Base-by-base conservation (phyloP, 2,888 invertebrate species). In the Sceliomorpha sp. region DNA sequence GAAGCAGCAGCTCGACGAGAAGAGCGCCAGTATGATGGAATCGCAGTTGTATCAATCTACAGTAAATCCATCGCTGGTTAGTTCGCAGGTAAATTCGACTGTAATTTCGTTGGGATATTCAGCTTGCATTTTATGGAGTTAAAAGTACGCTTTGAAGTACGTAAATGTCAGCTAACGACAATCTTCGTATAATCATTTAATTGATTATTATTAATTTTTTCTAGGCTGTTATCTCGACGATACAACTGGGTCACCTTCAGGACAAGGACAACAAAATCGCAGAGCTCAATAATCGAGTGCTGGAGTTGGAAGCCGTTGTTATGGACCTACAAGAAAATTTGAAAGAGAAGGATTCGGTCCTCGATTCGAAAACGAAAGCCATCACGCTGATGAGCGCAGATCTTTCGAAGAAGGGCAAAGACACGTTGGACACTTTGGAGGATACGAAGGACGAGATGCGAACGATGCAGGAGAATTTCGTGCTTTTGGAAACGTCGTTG, bases 281-380 rank as follows among this genome's bases (percentile, higher is more conserved):
- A 27, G 93, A 95, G 79, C 89, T 96, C 60, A 90, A 91, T 80
- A 92, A 91, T 72, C 92, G 91, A 83, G 91, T 95, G n/a, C 90
- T 93, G 74, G 93, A 94, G 77, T 89, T 95, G 84, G 95, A 96
- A 88, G 92, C 92, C 5, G 91, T 91, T 66, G 91, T 96, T 40
- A 88, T 96, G 71, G 97, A 97, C 86, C 89, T 95, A 44, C 94
- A 96, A 88, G 96, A 96, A 84, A 93, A 93, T 87, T 89, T 96
- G 1, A 93, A 92, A 80, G 95, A 96, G 88, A 94, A 96, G 86
- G 95, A 95, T 88, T 93, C 94, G 80, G 94, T 96, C 45, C 94
- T 96, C 79, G 93, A 94, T 86, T 93, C 95, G 2, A 91, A 95
- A 84, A 95, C 95, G 77, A 93, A 93, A 89, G 95, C 96, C 17